Evolutionary conservation across 1,140 invertebrate genomes (phyloP).

Genomic region (Temnothorax curvispinosus): DNA sequence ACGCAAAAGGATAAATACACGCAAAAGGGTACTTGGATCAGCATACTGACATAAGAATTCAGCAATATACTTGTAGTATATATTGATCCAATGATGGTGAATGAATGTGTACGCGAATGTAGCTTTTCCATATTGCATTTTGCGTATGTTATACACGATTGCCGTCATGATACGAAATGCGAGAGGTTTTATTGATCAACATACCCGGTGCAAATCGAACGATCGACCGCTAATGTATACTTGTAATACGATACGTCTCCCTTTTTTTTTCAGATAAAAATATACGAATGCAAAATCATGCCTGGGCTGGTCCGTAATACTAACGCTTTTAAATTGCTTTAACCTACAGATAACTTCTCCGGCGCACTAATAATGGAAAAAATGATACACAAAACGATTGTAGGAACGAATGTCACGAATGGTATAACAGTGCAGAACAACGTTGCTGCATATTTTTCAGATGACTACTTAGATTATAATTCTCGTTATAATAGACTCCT

Average conservation of each 20-base stretch:
- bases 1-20: background rate
- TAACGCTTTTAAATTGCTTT: constrained; percentile 52
- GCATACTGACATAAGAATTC: background rate
- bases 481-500: constrained; percentile 54
- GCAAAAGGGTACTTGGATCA: background rate
- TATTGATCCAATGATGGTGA: background rate
- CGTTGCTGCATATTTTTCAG: constrained; percentile 46
- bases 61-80: background rate
- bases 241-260: constrained; percentile 12
- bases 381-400: constrained; percentile 16
- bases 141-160: constrained; percentile 50
- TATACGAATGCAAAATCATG: constrained; percentile 42
- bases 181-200: background rate
- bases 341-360: constrained; percentile 40
- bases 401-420: constrained; percentile 40
- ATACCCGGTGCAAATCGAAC: constrained; percentile 28
- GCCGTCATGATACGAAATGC: constrained; percentile 17
- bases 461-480: constrained; percentile 41
- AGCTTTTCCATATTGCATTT: constrained; percentile 27
- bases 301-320: constrained; percentile 67
- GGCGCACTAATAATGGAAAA: constrained; percentile 48
- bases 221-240: constrained; percentile 28
- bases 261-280: constrained; percentile 31
- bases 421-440: constrained; percentile 32
- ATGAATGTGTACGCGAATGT: constrained; percentile 25